Evolutionary conservation across 2,797 vertebrate genomes (phyloP).

Genomic region (Alca torda): DNA sequence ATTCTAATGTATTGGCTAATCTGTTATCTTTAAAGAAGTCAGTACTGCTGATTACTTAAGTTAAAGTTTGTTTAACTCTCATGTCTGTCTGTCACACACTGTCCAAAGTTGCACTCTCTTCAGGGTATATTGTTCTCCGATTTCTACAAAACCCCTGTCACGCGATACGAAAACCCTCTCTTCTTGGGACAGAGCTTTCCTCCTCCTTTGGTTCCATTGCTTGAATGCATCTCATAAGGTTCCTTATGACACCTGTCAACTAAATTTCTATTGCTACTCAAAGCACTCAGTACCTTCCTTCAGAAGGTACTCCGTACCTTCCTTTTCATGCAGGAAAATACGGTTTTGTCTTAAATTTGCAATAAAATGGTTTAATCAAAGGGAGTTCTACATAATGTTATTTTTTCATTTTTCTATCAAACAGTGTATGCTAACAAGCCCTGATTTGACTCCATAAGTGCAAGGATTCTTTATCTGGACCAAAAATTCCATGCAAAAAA

Average conservation of each 20-base stretch:
- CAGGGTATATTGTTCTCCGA: not conserved
- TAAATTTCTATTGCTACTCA: not conserved
- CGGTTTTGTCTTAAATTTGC: not conserved
- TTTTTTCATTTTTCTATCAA: not conserved
- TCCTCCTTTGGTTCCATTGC: not conserved
- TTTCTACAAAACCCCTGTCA: not conserved
- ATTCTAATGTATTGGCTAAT: not conserved
- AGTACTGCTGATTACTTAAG: not conserved
- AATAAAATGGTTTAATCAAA: not conserved
- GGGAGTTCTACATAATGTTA: not conserved
- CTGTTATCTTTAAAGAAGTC: not conserved
- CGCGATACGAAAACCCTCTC: not conserved
- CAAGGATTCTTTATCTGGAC: not conserved
- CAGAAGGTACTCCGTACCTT: not conserved
- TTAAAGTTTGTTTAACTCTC: not conserved
- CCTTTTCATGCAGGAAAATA: not conserved
- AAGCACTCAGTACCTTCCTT: not conserved
- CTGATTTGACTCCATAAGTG: not conserved
- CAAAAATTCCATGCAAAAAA: not conserved
- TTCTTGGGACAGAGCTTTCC: not conserved
- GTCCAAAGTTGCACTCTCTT: not conserved
- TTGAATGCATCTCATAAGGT: not conserved
- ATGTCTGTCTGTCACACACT: not conserved
- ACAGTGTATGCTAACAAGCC: not conserved
- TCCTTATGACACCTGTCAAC: not conserved